Evolutionary conservation across 2,797 vertebrate genomes (phyloP), one percentile per base, ranked within the genome.

Genomic region (Tiaroga cobitis): DNA sequence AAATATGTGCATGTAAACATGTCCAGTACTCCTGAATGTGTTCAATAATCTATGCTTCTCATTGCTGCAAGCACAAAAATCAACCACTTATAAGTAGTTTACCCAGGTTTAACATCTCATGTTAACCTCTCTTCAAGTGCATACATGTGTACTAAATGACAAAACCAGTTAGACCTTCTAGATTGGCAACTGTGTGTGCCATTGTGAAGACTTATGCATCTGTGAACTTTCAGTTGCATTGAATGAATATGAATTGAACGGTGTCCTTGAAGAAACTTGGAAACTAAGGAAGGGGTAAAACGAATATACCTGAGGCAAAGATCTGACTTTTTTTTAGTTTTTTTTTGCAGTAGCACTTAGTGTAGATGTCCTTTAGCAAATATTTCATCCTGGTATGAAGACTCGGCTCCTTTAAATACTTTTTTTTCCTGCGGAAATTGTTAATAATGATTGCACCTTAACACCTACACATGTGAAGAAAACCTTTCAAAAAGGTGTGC

Each of bases 391-490:
- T 46, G 56, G 54, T 75, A 67, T 34, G 15, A 32, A 73, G 56
- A 67, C 81, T 76, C 46, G n/a, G 9, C 19, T 69, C 49, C 18
- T 84, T 84, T 56, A 54, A 77, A 77, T n/a, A 9, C 7, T 7
- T 77, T 43, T 59, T 56, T 32, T 4, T 37, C 69, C 75, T 68
- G 78, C 21, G 73, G 54, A 83, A 92, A 94, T 94, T 77, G 89
- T 91, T 91, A 94, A 93, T 90, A 92, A 92, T 95, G 95, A 96
- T 94, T 95, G 95, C 90, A 89, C n/a, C n/a, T n/a, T 89, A 94
- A 95, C 93, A 92, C 89, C 92, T 88, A 92, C 91, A 92, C 90
- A 91, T 93, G 93, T 93, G 86, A 92, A 88, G 88, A 93, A 94
- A 94, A 95, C 92, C 91, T 94, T 91, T 95, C 88, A 91, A 92